Conservation (phyloP, 2,797 vertebrate species). For the Lemur catta region DNA sequence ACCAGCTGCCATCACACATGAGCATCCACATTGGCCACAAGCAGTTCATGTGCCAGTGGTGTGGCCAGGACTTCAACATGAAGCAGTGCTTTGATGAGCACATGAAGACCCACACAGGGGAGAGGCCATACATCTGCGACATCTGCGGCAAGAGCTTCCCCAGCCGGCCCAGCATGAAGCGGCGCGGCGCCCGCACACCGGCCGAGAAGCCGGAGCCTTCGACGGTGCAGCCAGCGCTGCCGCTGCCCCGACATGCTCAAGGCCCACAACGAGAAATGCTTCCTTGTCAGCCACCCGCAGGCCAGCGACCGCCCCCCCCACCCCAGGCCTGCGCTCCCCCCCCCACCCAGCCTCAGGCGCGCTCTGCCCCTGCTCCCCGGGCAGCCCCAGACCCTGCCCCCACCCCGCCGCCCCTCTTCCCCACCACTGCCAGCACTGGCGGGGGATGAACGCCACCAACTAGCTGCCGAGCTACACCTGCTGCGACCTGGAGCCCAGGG, state of each 20-base stretch:
- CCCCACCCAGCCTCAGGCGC: conserved; percentile 61
- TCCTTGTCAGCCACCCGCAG: conserved; percentile 91
- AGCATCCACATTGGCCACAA: conserved; percentile 99
- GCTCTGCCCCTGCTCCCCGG: conserved; percentile 86
- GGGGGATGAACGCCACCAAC: conserved; percentile 52
- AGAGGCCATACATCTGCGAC: conserved; percentile 98
- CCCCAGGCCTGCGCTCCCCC: conserved; percentile 79
- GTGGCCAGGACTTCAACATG: conserved; percentile 99
- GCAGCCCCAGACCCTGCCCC: conserved; percentile 89
- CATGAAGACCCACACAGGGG: conserved; percentile 95
- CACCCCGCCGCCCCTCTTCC: conserved; percentile 76
- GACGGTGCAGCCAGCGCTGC: conserved; percentile 95
- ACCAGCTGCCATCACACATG: conserved; percentile 98
- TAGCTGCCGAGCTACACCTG: not conserved
- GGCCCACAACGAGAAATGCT: conserved; percentile 96
- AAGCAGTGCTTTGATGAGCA: conserved; percentile 99
- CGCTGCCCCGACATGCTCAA: conserved; percentile 99
- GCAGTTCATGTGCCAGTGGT: conserved; percentile 99
- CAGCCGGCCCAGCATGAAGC: conserved; percentile 98
- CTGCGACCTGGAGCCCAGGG: not conserved
- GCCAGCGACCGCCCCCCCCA: conserved; percentile 79
- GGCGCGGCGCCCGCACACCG: conserved; percentile 97
- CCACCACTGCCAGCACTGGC: not conserved
- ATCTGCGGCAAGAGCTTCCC: conserved; percentile 99
- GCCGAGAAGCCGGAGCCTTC: conserved; percentile 97